These are phyloP conservation scores for Darevskia mixta DNA, from an alignment of 2,797 vertebrate species.

Conservation along the genomic window DNA sequence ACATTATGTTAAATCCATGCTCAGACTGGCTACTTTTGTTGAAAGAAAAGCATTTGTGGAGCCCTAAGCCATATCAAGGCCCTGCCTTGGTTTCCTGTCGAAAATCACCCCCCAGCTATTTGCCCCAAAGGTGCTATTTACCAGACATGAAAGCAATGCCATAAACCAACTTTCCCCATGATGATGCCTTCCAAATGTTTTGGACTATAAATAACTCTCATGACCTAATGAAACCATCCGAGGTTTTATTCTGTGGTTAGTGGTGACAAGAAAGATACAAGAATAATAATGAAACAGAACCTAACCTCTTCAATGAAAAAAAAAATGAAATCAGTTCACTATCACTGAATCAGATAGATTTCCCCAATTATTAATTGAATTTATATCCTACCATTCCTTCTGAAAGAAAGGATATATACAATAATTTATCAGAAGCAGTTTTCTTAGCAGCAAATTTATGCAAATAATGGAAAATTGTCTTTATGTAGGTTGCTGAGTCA, in stretches of 20 bases:
- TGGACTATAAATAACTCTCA: too few relatives aligned
- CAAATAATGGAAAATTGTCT: neutral
- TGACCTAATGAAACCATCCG: neutral
- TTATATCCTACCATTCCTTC: too few relatives aligned
- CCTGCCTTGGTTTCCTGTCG: neutral
- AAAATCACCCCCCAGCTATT: neutral
- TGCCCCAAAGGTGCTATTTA: neutral
- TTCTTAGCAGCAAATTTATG: neutral
- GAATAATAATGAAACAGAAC: neutral
- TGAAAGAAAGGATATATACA: too few relatives aligned
- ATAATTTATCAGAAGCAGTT: neutral
- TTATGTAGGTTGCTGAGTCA: neutral
- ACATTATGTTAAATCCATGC: neutral
- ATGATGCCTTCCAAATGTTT: too few relatives aligned
- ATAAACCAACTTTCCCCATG: neutral
- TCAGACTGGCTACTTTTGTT: neutral
- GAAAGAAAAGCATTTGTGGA: neutral
- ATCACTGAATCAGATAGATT: neutral
- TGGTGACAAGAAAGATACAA: neutral
- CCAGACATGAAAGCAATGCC: neutral
- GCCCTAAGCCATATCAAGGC: neutral
- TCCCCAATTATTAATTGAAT: too few relatives aligned
- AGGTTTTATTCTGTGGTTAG: neutral
- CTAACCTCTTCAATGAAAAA: neutral
- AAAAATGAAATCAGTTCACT: neutral